Percentiles rank a stretch among this genome's conserved stretches.
Evolutionary conservation across 2,113 vertebrate species (phyloP).

Genomic region (Mus spicilegus): DNA sequence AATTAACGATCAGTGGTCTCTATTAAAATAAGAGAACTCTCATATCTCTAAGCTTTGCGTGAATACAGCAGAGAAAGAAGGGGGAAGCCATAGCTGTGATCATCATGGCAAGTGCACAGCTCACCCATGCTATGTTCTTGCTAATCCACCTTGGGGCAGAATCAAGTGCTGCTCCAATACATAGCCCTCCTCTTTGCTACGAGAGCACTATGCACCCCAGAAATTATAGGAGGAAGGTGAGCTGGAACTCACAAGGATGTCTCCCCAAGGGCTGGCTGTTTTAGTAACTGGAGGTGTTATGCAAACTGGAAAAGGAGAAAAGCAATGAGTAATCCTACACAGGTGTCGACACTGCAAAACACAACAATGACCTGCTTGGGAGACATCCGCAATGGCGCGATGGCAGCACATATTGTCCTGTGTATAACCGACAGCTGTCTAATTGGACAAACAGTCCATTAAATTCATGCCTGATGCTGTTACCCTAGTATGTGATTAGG

Average conservation of each 20-base stretch:
- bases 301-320: neutral
- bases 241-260: neutral
- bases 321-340: neutral
- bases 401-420: neutral
- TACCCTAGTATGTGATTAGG: neutral
- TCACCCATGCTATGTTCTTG: neutral
- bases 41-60: neutral
- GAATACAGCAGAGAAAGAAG: neutral
- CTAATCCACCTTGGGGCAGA: neutral
- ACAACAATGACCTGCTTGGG: neutral
- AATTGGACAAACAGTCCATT: neutral
- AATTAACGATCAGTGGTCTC: neutral
- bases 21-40: neutral
- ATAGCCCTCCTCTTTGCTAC: neutral
- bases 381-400: neutral
- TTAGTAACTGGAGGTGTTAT: neutral
- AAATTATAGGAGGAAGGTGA: neutral
- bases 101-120: neutral
- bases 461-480: neutral
- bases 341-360: neutral
- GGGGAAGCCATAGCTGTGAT: neutral
- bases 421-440: neutral
- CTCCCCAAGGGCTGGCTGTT: neutral
- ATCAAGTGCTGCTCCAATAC: neutral
- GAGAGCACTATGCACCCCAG: neutral